phyloP scores from a whole-genome alignment of 2,797 vertebrate species.

The Falco novaeseelandiae region DNA sequence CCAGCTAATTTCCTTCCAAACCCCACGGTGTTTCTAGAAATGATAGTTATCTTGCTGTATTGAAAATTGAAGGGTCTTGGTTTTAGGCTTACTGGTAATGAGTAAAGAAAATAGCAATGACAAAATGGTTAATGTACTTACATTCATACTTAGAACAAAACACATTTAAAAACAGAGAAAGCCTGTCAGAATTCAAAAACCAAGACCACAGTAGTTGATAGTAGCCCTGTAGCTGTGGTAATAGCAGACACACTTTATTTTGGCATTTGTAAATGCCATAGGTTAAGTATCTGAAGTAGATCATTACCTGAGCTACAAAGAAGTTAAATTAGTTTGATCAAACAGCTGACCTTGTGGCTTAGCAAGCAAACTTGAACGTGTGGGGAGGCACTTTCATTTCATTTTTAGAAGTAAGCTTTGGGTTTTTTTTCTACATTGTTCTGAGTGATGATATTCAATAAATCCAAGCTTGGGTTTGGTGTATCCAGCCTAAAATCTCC shows the following conservation, averaged over 20 bases:
- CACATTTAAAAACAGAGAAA: background rate
- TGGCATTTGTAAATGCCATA: background rate
- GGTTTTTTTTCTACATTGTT: background rate
- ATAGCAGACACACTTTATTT: background rate
- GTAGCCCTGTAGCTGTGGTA: background rate
- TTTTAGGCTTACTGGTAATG: background rate
- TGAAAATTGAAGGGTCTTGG: background rate
- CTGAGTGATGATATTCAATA: background rate
- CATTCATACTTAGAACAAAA: background rate
- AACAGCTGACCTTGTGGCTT: background rate
- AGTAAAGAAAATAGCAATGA: background rate
- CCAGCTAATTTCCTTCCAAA: background rate
- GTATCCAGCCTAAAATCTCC: background rate
- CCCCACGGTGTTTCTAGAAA: background rate
- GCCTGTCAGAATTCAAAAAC: background rate
- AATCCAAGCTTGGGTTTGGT: background rate
- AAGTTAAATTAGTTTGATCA: background rate
- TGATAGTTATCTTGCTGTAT: background rate
- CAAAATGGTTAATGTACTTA: background rate
- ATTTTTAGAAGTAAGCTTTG: background rate
- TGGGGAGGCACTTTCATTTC: background rate
- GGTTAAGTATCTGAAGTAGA: background rate
- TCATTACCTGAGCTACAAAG: background rate
- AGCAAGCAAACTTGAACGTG: too few species aligned
- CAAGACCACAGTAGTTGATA: background rate